A percentile compares a stretch with the other conserved stretches of the same genome.
Conservation (phyloP, 2,113 vertebrate genomes). For the Petrocephalus zakoni region DNA sequence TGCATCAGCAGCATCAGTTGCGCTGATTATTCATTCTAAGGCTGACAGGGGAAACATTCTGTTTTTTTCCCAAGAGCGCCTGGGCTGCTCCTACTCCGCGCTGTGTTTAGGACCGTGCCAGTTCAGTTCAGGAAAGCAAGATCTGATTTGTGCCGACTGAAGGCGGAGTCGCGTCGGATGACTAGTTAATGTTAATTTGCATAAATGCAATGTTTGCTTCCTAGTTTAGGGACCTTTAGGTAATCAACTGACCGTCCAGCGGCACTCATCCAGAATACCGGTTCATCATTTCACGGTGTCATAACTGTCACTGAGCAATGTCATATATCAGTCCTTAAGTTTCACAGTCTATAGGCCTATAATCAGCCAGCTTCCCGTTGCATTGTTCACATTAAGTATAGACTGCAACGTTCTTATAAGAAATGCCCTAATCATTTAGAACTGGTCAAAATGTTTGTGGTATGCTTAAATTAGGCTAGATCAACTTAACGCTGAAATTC, state of each 20-base stretch:
- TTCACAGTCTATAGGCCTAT: not conserved
- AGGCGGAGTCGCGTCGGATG: conserved; percentile 49
- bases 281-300: not conserved
- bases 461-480: not conserved
- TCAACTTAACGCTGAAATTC: not conserved
- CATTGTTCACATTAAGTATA: not conserved
- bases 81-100: conserved; percentile 23
- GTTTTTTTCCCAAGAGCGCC: not conserved
- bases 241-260: not conserved
- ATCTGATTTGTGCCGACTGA: conserved; percentile 44
- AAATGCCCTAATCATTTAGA: not conserved
- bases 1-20: conserved; percentile 43
- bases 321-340: not conserved
- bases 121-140: conserved; percentile 34
- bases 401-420: not conserved
- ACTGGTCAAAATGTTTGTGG: not conserved
- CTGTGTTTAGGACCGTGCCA: conserved; percentile 23
- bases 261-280: not conserved
- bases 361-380: not conserved
- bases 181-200: conserved; percentile 38
- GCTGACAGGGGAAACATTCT: conserved; percentile 11
- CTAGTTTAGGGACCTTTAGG: not conserved
- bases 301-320: not conserved
- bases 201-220: not conserved
- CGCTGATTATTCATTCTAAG: conserved; percentile 61